phyloP scores from a whole-genome alignment of 2,113 vertebrate genomes.

The Hystrix cristata region DNA sequence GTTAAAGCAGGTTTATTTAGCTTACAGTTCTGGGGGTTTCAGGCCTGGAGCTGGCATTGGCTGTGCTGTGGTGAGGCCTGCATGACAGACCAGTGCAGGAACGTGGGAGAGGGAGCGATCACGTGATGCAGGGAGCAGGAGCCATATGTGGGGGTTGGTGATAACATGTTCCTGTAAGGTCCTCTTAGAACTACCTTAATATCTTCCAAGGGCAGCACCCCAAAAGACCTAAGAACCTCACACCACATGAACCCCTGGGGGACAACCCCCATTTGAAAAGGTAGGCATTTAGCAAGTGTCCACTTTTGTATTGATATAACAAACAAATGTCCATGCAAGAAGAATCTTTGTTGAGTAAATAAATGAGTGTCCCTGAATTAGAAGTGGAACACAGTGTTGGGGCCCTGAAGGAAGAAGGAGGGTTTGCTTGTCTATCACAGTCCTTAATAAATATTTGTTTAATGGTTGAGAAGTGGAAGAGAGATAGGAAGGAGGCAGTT shows the following conservation, averaged over 20 bases:
- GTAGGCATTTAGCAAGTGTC: background rate
- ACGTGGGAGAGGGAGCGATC: background rate
- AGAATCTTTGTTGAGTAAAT: conserved; percentile 6
- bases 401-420: background rate
- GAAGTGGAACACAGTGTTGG: background rate
- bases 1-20: background rate
- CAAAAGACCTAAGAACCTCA: background rate
- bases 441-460: background rate
- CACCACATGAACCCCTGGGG: background rate
- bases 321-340: background rate
- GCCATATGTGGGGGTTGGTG: background rate
- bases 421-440: background rate
- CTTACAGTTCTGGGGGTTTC: background rate
- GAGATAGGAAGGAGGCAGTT: background rate
- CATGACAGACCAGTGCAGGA: background rate
- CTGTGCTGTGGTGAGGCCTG: background rate
- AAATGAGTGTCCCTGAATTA: background rate
- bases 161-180: background rate
- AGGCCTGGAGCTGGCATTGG: background rate
- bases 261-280: too few species aligned
- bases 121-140: background rate
- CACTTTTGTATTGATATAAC: background rate
- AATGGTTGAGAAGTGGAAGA: background rate
- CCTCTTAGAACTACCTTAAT: background rate
- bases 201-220: background rate